A percentile compares a stretch with the other conserved stretches of the same genome.
Evolutionary conservation across 2,888 invertebrate genomes (phyloP).

Genomic region (Coremacera marginata): DNA sequence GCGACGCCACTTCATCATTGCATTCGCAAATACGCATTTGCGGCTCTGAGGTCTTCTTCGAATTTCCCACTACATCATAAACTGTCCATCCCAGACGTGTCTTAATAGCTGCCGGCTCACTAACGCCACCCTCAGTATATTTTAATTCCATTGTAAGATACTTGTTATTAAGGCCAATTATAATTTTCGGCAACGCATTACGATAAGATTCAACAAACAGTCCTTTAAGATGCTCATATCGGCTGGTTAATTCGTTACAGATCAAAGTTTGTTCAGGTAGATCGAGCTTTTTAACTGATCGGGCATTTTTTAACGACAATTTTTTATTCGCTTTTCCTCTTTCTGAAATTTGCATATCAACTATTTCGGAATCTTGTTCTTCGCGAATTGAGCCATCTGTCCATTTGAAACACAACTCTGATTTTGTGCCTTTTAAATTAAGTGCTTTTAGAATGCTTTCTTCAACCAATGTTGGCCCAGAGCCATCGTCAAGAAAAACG

Average conservation of each 20-base stretch:
- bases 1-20: not conserved
- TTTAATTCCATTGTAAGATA: not conserved
- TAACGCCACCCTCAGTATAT: not conserved
- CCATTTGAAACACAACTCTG: not conserved
- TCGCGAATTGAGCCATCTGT: not conserved
- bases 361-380: not conserved
- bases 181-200: not conserved
- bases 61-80: too few species aligned
- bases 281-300: not conserved
- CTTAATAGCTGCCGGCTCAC: not conserved
- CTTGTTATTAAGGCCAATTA: not conserved
- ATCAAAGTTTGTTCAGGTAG: too few species aligned
- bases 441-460: not conserved
- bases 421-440: not conserved
- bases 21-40: not conserved
- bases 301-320: too few species aligned
- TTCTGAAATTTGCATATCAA: not conserved
- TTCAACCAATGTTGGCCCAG: not conserved
- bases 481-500: too few species aligned
- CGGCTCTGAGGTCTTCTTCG: not conserved
- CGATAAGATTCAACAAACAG: not conserved
- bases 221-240: not conserved
- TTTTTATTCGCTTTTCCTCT: not conserved
- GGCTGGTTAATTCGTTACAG: too few species aligned
- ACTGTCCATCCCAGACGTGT: not conserved